These are phyloP conservation scores for Climacteris rufus DNA, from an alignment of 2,113 vertebrate genomes.

Conservation along the genomic window DNA sequence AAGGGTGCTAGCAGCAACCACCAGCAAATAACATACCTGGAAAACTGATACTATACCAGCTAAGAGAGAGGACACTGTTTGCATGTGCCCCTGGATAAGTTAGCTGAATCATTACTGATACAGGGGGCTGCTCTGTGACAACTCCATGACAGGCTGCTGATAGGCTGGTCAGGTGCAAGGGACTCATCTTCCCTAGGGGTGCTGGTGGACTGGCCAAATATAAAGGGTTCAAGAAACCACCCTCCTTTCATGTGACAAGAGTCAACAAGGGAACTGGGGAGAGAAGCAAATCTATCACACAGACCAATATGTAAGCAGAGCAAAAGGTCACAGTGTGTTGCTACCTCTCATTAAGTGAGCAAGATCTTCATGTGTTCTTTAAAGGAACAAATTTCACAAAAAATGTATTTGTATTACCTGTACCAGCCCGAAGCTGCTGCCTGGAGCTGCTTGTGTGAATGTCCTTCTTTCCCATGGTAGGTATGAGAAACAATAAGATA, in stretches of 20 bases:
- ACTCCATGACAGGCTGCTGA: neutral
- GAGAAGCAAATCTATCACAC: fast-evolving
- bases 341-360: neutral
- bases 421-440: too few species aligned
- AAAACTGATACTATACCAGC: neutral
- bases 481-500: too few species aligned
- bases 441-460: too few species aligned
- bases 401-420: neutral
- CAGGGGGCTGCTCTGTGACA: neutral
- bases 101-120: neutral
- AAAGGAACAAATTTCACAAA: neutral
- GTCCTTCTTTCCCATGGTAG: too few species aligned
- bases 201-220: neutral
- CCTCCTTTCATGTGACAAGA: neutral
- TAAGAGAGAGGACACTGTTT: neutral
- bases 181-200: neutral
- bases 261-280: neutral
- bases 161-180: neutral
- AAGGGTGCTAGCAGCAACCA: neutral
- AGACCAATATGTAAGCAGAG: neutral
- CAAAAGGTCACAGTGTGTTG: neutral
- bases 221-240: neutral
- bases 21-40: neutral
- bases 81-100: neutral
- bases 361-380: neutral